Evolutionary conservation across 2,888 invertebrate genomes (phyloP).

Genomic region (Cephus spinipes): DNA sequence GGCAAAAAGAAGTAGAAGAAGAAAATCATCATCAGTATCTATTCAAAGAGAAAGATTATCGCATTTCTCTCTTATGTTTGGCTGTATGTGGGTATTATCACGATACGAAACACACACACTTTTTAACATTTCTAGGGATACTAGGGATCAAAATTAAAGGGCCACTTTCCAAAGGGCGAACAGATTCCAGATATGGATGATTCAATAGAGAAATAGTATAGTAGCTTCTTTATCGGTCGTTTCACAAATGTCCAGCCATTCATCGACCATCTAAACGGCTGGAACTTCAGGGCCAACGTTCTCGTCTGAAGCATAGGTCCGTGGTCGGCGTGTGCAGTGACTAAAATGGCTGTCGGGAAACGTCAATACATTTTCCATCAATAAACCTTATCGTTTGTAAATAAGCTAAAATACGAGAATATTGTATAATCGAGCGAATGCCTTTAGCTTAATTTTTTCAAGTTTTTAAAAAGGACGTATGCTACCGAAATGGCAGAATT

Average conservation of each 20-base stretch:
- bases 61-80: neutral
- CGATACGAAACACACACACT: neutral
- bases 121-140: neutral
- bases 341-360: slow-evolving; percentile 62
- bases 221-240: neutral
- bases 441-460: slow-evolving; percentile 19
- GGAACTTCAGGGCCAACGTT: neutral
- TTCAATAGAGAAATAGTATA: neutral
- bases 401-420: slow-evolving; percentile 12
- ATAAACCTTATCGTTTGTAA: slow-evolving; percentile 32
- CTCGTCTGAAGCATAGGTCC: neutral
- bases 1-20: neutral
- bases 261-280: neutral
- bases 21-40: neutral
- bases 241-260: neutral
- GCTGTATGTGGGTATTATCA: neutral
- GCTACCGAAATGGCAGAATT: slow-evolving; percentile 67
- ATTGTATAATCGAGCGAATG: slow-evolving; percentile 34
- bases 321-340: slow-evolving; percentile 44
- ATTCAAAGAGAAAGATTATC: neutral
- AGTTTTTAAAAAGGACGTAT: slow-evolving; percentile 36
- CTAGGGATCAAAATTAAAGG: neutral
- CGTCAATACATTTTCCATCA: slow-evolving; percentile 62
- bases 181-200: neutral
- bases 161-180: neutral